Conservation (phyloP, 1,140 invertebrate species). For the Megalonaias nervosa region DNA sequence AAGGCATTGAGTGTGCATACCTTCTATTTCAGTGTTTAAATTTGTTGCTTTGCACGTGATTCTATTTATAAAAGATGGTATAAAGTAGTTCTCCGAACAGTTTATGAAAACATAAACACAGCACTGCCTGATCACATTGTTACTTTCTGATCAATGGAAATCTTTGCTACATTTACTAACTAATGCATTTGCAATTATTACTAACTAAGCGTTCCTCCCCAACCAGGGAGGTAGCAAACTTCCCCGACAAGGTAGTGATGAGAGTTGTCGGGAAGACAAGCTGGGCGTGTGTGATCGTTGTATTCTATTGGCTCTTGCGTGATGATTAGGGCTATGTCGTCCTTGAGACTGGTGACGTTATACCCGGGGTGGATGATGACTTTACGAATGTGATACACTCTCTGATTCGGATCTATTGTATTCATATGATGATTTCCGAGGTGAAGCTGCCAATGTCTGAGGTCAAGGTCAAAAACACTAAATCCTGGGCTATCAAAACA, state of each 20-base stretch:
- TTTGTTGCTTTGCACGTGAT: too few species aligned
- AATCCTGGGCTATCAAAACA: neutral
- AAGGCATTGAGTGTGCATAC: too few species aligned
- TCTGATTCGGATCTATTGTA: slow-evolving; percentile 15
- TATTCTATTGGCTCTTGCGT: slow-evolving; percentile 7
- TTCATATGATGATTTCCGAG: slow-evolving; percentile 22
- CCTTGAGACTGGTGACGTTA: slow-evolving; percentile 23
- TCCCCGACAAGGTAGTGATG: slow-evolving; percentile 23
- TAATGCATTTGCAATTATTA: too few species aligned
- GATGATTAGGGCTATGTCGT: slow-evolving; percentile 26
- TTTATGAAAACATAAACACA: too few species aligned
- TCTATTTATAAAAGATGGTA: too few species aligned
- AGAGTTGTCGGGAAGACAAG: slow-evolving; percentile 11
- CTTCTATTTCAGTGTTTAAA: too few species aligned
- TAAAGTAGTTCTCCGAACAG: too few species aligned
- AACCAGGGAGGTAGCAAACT: slow-evolving; percentile 23
- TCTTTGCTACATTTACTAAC: too few species aligned
- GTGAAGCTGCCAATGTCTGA: slow-evolving; percentile 15
- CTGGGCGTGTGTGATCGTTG: slow-evolving; percentile 26
- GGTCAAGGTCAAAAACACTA: slow-evolving; percentile 16
- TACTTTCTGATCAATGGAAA: too few species aligned
- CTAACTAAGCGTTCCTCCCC: slow-evolving; percentile 22
- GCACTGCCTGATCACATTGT: too few species aligned
- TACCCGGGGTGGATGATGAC: slow-evolving; percentile 25
- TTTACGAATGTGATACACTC: slow-evolving; percentile 21